Evolutionary conservation across 2,888 invertebrate genomes (phyloP).

Genomic region (Yponomeuta cagnagella): DNA sequence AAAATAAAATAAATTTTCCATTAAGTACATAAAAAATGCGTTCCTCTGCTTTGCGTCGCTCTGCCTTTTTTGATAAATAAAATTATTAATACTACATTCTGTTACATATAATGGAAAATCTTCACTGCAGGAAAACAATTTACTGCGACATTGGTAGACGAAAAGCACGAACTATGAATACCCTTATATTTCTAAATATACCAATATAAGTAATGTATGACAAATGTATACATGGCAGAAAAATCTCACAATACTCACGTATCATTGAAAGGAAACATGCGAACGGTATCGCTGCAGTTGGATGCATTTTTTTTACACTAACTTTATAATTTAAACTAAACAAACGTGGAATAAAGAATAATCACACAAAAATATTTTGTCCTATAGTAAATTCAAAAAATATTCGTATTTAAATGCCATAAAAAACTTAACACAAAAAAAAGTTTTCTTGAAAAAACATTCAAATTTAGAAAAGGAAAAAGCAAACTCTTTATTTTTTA

Average conservation of each 20-base stretch:
- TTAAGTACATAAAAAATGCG: too few species aligned
- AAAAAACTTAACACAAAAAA: too few species aligned
- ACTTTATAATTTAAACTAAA: not conserved
- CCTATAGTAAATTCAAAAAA: too few species aligned
- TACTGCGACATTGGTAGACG: too few species aligned
- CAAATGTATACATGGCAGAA: not conserved
- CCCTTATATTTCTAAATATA: not conserved
- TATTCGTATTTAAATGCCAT: too few species aligned
- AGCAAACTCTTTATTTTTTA: not conserved
- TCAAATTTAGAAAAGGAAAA: not conserved
- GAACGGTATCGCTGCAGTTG: conserved; percentile 38
- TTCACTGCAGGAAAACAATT: too few species aligned
- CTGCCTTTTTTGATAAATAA: too few species aligned
- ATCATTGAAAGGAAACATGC: conserved; percentile 63
- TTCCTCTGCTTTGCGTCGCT: too few species aligned
- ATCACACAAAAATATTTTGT: not conserved
- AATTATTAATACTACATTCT: too few species aligned
- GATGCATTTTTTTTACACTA: conserved; percentile 37
- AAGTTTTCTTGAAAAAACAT: not conserved
- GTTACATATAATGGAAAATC: too few species aligned
- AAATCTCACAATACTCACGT: conserved; percentile 42
- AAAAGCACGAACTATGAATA: not conserved
- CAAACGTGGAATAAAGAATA: not conserved
- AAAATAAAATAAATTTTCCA: too few species aligned
- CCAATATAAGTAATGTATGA: not conserved